Evolutionary conservation across 1,140 invertebrate species (phyloP).

Genomic region (Zeugodacus cucurbitae): DNA sequence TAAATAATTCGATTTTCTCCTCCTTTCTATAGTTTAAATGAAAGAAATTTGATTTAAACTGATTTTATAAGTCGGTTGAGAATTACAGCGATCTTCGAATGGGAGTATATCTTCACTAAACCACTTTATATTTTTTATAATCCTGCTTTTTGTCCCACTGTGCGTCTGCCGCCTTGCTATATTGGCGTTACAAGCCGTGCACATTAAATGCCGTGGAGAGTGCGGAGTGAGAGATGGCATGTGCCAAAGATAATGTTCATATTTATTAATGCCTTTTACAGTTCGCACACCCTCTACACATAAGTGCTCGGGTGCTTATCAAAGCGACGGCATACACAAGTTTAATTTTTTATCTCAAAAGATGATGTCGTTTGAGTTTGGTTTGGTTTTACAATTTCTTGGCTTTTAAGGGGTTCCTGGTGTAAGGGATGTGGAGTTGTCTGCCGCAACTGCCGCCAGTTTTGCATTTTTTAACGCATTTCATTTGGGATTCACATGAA

Average conservation of each 20-base stretch:
- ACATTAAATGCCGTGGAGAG: not conserved
- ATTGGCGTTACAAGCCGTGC: not conserved
- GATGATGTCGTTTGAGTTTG: not conserved
- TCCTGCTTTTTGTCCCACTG: not conserved
- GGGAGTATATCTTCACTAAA: too few species aligned
- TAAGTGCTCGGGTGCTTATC: not conserved
- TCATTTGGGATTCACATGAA: not conserved
- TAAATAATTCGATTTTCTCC: too few species aligned
- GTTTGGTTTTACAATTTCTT: not conserved
- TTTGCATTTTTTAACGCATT: not conserved
- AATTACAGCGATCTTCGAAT: too few species aligned
- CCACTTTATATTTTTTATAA: not conserved
- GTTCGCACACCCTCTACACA: slow-evolving; percentile 5
- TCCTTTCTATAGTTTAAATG: too few species aligned
- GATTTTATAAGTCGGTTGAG: too few species aligned
- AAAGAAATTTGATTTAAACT: too few species aligned
- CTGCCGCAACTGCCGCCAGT: not conserved
- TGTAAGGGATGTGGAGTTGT: not conserved
- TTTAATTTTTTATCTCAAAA: slow-evolving; percentile 13
- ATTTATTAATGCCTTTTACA: slow-evolving; percentile 41
- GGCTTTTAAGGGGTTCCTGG: not conserved
- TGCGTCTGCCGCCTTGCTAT: not conserved
- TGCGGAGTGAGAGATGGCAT: slow-evolving; percentile 7
- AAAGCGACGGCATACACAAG: slow-evolving; percentile 19
- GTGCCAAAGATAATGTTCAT: slow-evolving; percentile 33